Evolutionary conservation across 1,140 invertebrate species (phyloP), one percentile per base, ranked within the genome.

Genomic region (Zophobas morio): DNA sequence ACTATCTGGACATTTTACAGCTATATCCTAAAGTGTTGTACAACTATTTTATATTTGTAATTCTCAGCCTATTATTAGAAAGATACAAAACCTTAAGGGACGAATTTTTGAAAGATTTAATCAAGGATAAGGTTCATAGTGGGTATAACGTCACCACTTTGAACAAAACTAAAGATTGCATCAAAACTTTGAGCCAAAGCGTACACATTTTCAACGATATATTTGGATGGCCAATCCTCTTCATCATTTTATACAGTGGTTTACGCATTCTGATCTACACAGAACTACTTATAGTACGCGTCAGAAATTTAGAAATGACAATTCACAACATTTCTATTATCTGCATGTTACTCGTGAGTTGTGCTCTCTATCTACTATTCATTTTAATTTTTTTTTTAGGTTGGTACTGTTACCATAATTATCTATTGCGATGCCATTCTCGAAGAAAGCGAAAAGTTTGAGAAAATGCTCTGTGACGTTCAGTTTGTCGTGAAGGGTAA

Each of bases 41-140:
- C 56, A 60, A 37, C 37, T 60, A 39, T 60, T 39, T 60, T 5
- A 60, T 60, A 36, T 37, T 6, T 20, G 35, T 39, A 20, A 36
- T 60, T n/a, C n/a, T 60, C 0, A 60, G 37, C 6, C 3, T 46
- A 8, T 46, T 46, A 3, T 8, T 46, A 3, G 8, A 46, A 46
- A 3, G 42, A 8, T 46, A 46, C 42, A 46, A 8, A 8, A 39
- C 5, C 2, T 8, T 60, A 35, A 0, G 3, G 1, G 0, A 2
- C 3, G 32, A 34, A 3, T 60, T 60, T 20, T 6, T 60, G 3
- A 36, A 37, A 36, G 1, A 37, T 6, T 36, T 6, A 20, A 6
- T 60, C 1, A 60, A n/a, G 6, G 6, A 36, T 1, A 60, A 60
- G 3, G 8, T 54, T 33, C 32, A 54, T 1, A 33, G 4, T 33